Percentiles rank a stretch among this genome's conserved stretches.
Evolutionary conservation across 2,113 vertebrate genomes (phyloP).

Genomic region (Anoplopoma fimbria): DNA sequence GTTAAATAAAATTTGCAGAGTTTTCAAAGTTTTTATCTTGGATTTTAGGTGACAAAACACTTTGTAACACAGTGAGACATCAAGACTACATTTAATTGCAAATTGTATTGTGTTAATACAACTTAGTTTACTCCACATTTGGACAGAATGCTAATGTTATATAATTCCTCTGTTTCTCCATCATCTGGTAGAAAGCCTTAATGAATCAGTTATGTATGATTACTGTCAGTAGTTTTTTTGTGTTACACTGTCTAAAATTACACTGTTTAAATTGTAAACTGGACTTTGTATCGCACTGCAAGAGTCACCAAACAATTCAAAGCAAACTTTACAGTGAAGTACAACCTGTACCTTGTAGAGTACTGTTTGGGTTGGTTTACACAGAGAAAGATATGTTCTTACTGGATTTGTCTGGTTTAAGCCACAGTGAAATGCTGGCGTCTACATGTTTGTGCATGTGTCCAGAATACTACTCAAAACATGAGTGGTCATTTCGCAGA

Average conservation of each 20-base stretch:
- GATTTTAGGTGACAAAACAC: no score
- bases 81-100: neutral
- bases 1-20: neutral
- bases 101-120: neutral
- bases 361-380: slow-evolving; percentile 5
- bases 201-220: neutral
- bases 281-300: neutral
- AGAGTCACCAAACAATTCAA: neutral
- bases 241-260: no score
- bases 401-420: neutral
- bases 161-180: neutral
- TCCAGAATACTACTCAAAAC: neutral
- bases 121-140: neutral
- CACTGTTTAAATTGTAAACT: slow-evolving; percentile 18
- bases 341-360: neutral
- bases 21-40: neutral
- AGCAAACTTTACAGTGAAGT: neutral
- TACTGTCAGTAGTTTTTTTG: neutral
- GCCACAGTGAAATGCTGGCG: neutral
- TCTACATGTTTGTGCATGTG: neutral
- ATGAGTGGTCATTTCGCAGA: neutral
- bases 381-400: neutral
- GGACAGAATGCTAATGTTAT: neutral
- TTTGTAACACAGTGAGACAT: neutral
- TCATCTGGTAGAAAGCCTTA: neutral